Conservation (phyloP, 2,113 vertebrate species). For the Pteropus alecto region DNA sequence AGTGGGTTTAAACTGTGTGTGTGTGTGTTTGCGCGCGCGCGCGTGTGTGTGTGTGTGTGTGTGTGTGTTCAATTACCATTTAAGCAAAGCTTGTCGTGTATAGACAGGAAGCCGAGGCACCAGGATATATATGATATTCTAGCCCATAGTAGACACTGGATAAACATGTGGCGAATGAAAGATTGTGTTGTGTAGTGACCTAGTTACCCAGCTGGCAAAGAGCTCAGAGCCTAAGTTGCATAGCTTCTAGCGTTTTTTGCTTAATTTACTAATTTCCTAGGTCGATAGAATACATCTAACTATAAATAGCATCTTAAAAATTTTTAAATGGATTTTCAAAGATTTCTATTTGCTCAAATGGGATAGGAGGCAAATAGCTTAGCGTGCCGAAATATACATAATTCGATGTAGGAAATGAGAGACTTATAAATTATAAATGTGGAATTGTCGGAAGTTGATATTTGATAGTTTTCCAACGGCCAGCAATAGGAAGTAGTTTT, state of each 20-base stretch:
- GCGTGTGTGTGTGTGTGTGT: neutral
- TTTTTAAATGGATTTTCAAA: neutral
- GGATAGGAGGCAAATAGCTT: neutral
- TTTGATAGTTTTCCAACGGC: neutral
- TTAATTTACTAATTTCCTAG: slow-evolving; percentile 27
- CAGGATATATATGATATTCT: neutral
- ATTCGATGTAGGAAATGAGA: neutral
- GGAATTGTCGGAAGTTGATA: neutral
- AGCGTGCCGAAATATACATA: neutral
- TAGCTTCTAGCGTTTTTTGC: neutral
- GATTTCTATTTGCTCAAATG: neutral
- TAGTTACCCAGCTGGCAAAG: slow-evolving; percentile 5
- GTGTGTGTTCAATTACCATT: neutral
- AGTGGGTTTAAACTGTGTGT: neutral
- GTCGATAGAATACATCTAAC: neutral
- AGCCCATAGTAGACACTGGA: neutral
- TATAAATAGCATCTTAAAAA: neutral
- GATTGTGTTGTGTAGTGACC: neutral
- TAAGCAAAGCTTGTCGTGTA: neutral
- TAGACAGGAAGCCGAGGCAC: neutral
- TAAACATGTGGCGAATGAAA: slow-evolving; percentile 1
- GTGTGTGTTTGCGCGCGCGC: too few species aligned
- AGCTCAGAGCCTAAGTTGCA: slow-evolving; percentile 9
- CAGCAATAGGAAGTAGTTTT: neutral
- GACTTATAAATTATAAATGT: neutral